phyloP scores from a whole-genome alignment of 2,113 vertebrate genomes.

The Rhadina sibilatrix region DNA sequence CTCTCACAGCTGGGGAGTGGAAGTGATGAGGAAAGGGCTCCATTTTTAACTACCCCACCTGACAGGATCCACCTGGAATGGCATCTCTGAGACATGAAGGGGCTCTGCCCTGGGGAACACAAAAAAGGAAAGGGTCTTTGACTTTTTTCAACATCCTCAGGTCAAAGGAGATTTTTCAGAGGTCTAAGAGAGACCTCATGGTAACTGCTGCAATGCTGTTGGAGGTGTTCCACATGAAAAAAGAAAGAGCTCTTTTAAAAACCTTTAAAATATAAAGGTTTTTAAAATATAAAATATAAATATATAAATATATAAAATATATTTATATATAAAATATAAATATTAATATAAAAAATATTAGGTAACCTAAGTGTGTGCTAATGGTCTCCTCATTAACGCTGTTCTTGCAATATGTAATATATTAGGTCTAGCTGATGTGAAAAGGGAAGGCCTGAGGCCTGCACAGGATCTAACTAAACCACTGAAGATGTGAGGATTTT shows the following conservation, averaged over 20 bases:
- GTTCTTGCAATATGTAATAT: not conserved
- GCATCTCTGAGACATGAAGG: not conserved
- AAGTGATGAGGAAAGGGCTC: not conserved
- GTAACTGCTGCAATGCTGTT: not conserved
- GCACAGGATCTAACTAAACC: not conserved
- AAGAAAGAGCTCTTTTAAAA: not conserved
- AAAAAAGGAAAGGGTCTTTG: not conserved
- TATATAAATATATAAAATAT: too few relatives aligned
- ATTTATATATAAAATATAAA: too few relatives aligned
- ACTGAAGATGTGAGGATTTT: not conserved
- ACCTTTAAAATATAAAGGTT: not conserved
- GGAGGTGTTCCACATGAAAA: not conserved
- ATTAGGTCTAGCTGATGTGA: not conserved
- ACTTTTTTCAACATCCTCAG: not conserved
- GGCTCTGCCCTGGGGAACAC: not conserved
- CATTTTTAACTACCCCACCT: not conserved
- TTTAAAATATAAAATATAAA: too few relatives aligned
- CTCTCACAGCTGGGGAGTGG: not conserved
- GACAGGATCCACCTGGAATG: not conserved
- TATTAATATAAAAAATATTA: too few relatives aligned
- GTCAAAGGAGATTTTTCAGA: not conserved
- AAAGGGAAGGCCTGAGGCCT: not conserved
- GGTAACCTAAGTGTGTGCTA: not conserved
- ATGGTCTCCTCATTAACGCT: not conserved
- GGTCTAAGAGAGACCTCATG: not conserved